Conservation (phyloP, 2,888 invertebrate genomes). For the Augiades crinisus region DNA sequence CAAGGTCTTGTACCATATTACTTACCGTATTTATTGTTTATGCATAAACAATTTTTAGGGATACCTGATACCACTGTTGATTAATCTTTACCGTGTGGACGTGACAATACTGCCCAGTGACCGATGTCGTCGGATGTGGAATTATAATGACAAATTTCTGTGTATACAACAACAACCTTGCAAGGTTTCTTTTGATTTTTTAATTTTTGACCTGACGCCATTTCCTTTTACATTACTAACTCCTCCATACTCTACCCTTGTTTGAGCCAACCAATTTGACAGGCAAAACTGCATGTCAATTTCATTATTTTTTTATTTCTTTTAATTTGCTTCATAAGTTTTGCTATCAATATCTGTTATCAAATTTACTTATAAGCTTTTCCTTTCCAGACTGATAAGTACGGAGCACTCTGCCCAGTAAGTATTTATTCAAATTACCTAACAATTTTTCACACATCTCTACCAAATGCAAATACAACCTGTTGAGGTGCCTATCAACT, state of each 20-base stretch:
- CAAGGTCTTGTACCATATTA: not conserved
- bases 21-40: not conserved
- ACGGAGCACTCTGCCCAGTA: conserved; percentile 67
- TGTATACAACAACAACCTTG: conserved; percentile 57
- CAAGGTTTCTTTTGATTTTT: conserved; percentile 47
- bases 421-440: conserved; percentile 37
- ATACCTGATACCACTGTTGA: conserved; percentile 59
- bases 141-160: conserved; percentile 51
- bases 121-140: conserved; percentile 53
- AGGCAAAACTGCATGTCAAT: too few relatives aligned
- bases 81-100: conserved; percentile 48
- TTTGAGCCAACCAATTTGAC: too few relatives aligned
- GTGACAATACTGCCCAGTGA: conserved; percentile 45
- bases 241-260: too few relatives aligned
- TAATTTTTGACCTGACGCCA: too few relatives aligned
- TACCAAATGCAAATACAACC: not conserved
- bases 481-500: too few relatives aligned
- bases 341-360: not conserved
- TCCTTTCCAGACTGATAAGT: conserved; percentile 54
- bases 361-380: not conserved
- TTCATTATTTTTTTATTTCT: too few relatives aligned
- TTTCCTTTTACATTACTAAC: not conserved
- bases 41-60: conserved; percentile 47
- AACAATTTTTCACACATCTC: not conserved
- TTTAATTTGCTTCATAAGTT: too few relatives aligned